Evolutionary conservation across 2,113 vertebrate species (phyloP).

Genomic region (Perognathus longimembris): DNA sequence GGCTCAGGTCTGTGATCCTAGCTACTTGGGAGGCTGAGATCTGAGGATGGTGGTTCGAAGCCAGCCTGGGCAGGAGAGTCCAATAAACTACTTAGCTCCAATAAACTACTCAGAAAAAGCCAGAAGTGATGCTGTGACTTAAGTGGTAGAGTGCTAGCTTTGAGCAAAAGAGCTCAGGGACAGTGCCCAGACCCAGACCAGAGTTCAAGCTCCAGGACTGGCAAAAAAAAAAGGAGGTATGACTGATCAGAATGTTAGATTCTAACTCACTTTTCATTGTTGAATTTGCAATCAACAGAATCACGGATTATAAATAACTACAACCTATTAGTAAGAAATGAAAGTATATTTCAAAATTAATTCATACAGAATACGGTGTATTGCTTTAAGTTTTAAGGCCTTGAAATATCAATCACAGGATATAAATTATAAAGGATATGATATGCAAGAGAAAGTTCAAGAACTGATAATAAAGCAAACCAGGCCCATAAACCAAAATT

Average conservation of each 20-base stretch:
- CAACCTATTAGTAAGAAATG: background rate
- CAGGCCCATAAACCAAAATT: background rate
- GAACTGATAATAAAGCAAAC: conserved; percentile 1
- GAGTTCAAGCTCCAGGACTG: too few species aligned
- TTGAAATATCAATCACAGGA: conserved; percentile 25
- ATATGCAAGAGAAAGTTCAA: conserved; percentile 24
- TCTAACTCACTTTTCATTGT: conserved; percentile 31
- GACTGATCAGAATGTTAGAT: conserved; percentile 42
- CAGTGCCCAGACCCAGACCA: too few species aligned
- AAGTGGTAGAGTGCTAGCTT: too few species aligned
- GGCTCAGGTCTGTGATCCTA: too few species aligned
- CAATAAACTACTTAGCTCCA: too few species aligned
- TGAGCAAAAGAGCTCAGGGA: too few species aligned
- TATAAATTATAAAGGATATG: background rate
- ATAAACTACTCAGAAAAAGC: too few species aligned
- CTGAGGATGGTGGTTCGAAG: too few species aligned
- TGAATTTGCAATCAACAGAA: background rate
- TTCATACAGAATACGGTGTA: background rate
- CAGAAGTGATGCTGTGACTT: too few species aligned
- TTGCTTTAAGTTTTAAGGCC: conserved; percentile 10
- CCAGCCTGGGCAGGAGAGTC: too few species aligned
- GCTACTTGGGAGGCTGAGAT: too few species aligned
- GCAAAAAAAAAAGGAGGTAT: background rate
- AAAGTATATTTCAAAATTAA: conserved; percentile 53
- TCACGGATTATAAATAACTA: conserved; percentile 27